Base-by-base conservation (phyloP, 2,888 invertebrate species). In the Andrena haemorrhoa region DNA sequence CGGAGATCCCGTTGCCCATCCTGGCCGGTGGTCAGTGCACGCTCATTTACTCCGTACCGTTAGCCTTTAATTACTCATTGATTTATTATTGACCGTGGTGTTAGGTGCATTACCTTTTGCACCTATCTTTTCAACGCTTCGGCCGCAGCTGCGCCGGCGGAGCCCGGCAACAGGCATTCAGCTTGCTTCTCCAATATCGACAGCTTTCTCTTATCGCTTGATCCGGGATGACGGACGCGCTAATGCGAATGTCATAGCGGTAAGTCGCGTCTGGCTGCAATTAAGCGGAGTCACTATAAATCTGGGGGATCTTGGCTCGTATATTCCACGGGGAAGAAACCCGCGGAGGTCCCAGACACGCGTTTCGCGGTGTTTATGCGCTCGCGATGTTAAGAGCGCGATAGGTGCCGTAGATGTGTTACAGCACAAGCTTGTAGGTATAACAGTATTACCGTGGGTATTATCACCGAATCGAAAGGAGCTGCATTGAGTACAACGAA, bases 11-110 rank as follows among this genome's bases (percentile, higher is more conserved):
- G 71, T 71, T 74, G 71, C 68, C 31, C 26, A 56, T 70, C 53
- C 69, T 31, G 26, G 61, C 58, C 26, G 31, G 68, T 79, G 83
- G 78, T 70, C 85, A 33, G 58, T 58, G 74, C 68, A 70, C 82
- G 80, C 82, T 86, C 86, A 89, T 90, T 88, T 89, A 80, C 84
- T 75, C 65, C 56, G 76, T 87, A 90, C 92, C 91, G 92, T 92
- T 93, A 91, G 91, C 92, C 91, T 92, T 92, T 93, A 93, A 93
- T 93, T 92, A 92, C 89, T 86, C 88, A 90, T 92, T 93, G 93
- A 92, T 93, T 93, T 92, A 92, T 92, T 89, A 90, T 90, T 85
- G 87, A 81, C 82, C 74, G 66, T 33, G 79, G 75, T 75, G 85
- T 83, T 84, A 82, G 83, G 76, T 79, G 87, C 89, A 87, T 75